Conservation (phyloP, 2,888 invertebrate species). For the Drosophila bunnanda region DNA sequence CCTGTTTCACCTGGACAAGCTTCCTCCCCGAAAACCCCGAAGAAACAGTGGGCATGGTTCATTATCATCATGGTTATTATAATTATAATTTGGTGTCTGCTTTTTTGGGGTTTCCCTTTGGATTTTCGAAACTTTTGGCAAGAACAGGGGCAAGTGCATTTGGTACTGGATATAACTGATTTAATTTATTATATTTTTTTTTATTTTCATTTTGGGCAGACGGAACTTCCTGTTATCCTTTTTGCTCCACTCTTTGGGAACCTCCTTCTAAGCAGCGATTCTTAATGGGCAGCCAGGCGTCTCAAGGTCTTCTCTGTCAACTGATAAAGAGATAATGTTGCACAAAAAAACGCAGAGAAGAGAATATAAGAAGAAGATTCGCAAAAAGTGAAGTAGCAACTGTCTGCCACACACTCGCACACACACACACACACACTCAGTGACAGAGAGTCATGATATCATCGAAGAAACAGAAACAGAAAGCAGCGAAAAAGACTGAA, state of each 20-base stretch:
- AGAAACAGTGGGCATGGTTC: constrained; percentile 28
- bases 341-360: constrained; percentile 27
- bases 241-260: constrained; percentile 1
- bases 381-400: constrained; percentile 45
- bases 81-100: constrained; percentile 46
- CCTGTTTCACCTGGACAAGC: constrained; percentile 66
- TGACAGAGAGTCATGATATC: constrained; percentile 64
- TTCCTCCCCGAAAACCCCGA: constrained; percentile 31
- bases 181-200: constrained; percentile 9
- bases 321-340: constrained; percentile 74
- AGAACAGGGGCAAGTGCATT: constrained; percentile 22
- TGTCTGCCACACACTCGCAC: constrained; percentile 49
- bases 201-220: neutral
- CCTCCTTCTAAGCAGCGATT: constrained; percentile 35
- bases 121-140: neutral
- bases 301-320: constrained; percentile 71
- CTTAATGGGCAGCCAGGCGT: constrained; percentile 48
- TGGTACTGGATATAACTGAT: constrained; percentile 24
- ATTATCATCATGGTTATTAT: constrained; percentile 46
- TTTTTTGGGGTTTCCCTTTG: constrained; percentile 38
- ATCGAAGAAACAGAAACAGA: constrained; percentile 51
- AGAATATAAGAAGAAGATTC: constrained; percentile 25
- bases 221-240: constrained; percentile 29
- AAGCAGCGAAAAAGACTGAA: constrained; percentile 10
- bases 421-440: constrained; percentile 2